Evolutionary conservation across 2,113 vertebrate genomes (phyloP).

Genomic region (Atractosteus spatula): DNA sequence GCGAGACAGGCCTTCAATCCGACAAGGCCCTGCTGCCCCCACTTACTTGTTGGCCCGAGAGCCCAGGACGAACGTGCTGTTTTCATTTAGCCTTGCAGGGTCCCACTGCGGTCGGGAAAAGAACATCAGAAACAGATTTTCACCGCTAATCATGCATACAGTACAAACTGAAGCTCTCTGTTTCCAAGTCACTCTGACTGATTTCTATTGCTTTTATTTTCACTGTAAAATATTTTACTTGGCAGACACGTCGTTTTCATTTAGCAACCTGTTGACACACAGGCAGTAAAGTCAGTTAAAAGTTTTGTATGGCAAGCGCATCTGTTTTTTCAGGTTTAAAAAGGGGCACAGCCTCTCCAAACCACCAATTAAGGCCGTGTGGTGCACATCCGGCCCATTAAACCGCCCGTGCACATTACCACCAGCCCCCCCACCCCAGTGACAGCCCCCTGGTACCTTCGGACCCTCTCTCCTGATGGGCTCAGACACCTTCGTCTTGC

Average conservation of each 20-base stretch:
- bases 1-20: background rate
- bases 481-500: slow-evolving; percentile 81
- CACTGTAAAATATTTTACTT: too few relatives aligned
- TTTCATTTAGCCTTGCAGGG: slow-evolving; percentile 81
- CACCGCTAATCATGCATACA: slow-evolving; percentile 1
- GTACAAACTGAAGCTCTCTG: too few relatives aligned
- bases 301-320: too few relatives aligned
- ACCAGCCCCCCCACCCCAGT: too few relatives aligned
- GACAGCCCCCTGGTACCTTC: slow-evolving; percentile 67
- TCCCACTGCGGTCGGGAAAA: slow-evolving; percentile 77
- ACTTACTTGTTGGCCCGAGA: slow-evolving; percentile 98
- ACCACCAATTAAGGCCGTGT: too few relatives aligned
- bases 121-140: background rate
- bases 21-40: background rate
- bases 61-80: slow-evolving; percentile 89
- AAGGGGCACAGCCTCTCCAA: too few relatives aligned
- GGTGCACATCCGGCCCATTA: background rate
- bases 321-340: too few relatives aligned
- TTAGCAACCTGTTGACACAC: too few relatives aligned
- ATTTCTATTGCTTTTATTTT: too few relatives aligned
- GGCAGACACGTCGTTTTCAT: too few relatives aligned
- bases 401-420: background rate
- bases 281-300: too few relatives aligned
- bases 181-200: too few relatives aligned
- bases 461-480: slow-evolving; percentile 87